A percentile compares a stretch with the other conserved stretches of the same genome.
phyloP scores from a whole-genome alignment of 2,888 invertebrate genomes.

The Ommatoiulus sabulosus region DNA sequence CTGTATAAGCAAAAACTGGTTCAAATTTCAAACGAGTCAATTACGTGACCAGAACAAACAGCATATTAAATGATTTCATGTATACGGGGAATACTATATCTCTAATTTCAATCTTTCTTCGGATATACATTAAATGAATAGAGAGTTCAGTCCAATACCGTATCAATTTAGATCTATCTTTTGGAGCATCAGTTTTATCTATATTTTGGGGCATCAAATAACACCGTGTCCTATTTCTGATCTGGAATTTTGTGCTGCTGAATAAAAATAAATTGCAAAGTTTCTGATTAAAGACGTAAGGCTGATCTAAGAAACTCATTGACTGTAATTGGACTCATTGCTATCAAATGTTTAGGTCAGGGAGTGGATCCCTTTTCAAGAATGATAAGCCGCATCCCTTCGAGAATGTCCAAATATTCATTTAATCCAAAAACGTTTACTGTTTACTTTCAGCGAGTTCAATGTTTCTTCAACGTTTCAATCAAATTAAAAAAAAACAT shows the following conservation, averaged over 20 bases:
- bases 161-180: not conserved
- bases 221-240: not conserved
- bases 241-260: not conserved
- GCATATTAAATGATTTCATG: no score
- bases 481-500: not conserved
- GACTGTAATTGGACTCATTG: not conserved
- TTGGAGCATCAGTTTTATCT: not conserved
- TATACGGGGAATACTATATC: no score
- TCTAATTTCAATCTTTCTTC: no score
- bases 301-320: not conserved
- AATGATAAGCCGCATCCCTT: not conserved
- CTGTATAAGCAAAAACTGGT: not conserved
- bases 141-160: not conserved
- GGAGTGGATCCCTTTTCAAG: not conserved
- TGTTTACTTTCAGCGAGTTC: not conserved
- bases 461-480: not conserved
- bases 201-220: not conserved
- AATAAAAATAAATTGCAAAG: not conserved
- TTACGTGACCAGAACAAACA: no score
- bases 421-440: not conserved
- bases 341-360: not conserved
- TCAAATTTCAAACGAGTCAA: not conserved
- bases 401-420: not conserved
- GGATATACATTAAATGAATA: not conserved
- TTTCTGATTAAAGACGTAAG: not conserved